These are phyloP conservation scores for Cetonia aurata DNA, from an alignment of 2,888 invertebrate genomes.

Conservation along the genomic window DNA sequence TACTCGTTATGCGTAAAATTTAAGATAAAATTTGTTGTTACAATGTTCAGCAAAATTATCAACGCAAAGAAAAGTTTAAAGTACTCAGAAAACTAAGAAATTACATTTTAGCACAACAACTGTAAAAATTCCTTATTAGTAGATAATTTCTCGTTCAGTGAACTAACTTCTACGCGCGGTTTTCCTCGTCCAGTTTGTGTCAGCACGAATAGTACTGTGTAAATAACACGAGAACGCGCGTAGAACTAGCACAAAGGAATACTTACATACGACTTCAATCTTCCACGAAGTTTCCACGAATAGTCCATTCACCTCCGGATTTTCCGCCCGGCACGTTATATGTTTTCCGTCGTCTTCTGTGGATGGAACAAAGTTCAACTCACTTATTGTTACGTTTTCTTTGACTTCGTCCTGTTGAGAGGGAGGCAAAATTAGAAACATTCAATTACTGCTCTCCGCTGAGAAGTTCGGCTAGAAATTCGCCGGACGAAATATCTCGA, in stretches of 20 bases:
- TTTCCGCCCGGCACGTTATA: conserved; percentile 90
- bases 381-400: conserved; percentile 87
- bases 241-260: conserved; percentile 47
- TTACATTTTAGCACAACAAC: too few species aligned
- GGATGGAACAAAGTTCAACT: conserved; percentile 88
- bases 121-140: too few species aligned
- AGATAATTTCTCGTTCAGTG: too few species aligned
- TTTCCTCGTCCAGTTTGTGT: too few species aligned
- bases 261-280: conserved; percentile 93
- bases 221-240: too few species aligned
- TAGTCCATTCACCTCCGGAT: conserved; percentile 88
- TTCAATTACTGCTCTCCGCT: conserved; percentile 2
- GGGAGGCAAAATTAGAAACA: conserved; percentile 15
- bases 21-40: too few species aligned
- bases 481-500: conserved; percentile 11
- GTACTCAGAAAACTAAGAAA: too few species aligned
- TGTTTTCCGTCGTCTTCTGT: conserved; percentile 91
- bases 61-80: too few species aligned
- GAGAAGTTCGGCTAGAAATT: conserved; percentile 1
- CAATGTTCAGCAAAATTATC: too few species aligned
- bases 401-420: conserved; percentile 79
- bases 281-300: conserved; percentile 88
- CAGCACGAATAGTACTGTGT: too few species aligned
- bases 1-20: too few species aligned
- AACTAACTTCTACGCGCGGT: too few species aligned